Base-by-base conservation (phyloP, 2,113 vertebrate genomes). In the Desmodus rotundus region DNA sequence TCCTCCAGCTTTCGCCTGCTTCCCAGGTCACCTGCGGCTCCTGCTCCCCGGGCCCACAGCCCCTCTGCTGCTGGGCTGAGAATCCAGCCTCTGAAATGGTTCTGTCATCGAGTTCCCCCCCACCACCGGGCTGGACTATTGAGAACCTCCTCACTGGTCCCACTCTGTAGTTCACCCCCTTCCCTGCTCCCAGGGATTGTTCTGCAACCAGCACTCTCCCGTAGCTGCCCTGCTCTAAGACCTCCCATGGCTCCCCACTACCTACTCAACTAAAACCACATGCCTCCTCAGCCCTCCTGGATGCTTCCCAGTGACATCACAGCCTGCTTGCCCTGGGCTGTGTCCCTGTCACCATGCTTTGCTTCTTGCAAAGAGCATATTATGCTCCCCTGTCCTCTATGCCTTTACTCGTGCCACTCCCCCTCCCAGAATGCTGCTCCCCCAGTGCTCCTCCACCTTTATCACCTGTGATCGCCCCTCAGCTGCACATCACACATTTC, bases 51-150 rank as follows among this genome's bases (percentile, higher is more conserved):
- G 41, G 13, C 58, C 52, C n/a, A 4, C 7, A 24, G 81, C 1
- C 47, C 31, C 0, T 41, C 50, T 43, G 41, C 52, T 36, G 2
- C 0, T 0, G 33, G 5, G 36, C 86, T 43, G 47, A 54, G 67
- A 6, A 33, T 33, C 12, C 67, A 7, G 5, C n/a, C 50, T 58
- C 54, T 26, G 13, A 58, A 17, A 31, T 24, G 31, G 13, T 28
- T 22, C 19, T 47, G 67, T 52, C 33, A 4, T 54, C 47, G 61
- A 2, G 13, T 43, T 20, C 56, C 36, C 1, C 20, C 11, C 17
- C 4, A 4, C 19, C 14, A 20, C 11, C 2, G 0, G n/a, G n/a
- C 43, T 7, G 17, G 24, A 12, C 24, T 14, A 5, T 0, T 1
- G 43, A 72, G 68, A 43, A 9, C 61, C 4, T 12, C 1, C 3